phyloP scores from a whole-genome alignment of 2,797 vertebrate species.

The Sphenopsis melanotis region DNA sequence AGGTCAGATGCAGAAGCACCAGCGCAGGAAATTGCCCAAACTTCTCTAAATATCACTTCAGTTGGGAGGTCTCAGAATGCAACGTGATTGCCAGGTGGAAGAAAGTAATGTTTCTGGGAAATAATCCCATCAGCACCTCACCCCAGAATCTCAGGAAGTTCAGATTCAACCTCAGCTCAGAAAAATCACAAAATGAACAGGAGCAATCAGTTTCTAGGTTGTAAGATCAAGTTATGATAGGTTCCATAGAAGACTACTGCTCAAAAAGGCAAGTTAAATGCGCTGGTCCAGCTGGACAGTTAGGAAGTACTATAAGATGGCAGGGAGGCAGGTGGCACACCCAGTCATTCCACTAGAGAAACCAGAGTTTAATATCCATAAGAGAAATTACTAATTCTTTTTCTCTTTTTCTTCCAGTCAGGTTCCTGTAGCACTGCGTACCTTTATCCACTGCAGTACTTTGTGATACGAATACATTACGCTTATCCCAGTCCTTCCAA shows the following conservation, averaged over 20 bases:
- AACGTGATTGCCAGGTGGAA: not conserved
- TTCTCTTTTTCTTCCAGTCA: not conserved
- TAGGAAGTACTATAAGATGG: not conserved
- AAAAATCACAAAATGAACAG: not conserved
- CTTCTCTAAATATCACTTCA: not conserved
- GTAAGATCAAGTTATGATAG: not conserved
- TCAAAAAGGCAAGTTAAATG: not conserved
- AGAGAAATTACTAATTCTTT: not conserved
- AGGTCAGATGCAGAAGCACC: not conserved
- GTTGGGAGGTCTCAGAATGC: not conserved
- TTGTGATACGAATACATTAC: conserved; percentile 86
- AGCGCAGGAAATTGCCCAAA: not conserved
- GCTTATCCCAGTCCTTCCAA: conserved; percentile 89
- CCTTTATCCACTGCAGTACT: conserved; percentile 88
- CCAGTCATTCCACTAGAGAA: not conserved
- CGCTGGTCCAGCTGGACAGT: not conserved
- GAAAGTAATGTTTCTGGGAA: not conserved
- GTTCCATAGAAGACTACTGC: not conserved
- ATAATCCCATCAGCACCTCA: not conserved
- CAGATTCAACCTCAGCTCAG: not conserved
- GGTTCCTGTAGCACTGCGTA: conserved; percentile 58
- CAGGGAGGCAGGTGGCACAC: not conserved
- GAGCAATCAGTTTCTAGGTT: not conserved
- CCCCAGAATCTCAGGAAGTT: not conserved
- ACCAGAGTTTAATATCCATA: not conserved